Evolutionary conservation across 92 coral and sea anemone species (phyloP).

Genomic region (Blastomussa wellsi): DNA sequence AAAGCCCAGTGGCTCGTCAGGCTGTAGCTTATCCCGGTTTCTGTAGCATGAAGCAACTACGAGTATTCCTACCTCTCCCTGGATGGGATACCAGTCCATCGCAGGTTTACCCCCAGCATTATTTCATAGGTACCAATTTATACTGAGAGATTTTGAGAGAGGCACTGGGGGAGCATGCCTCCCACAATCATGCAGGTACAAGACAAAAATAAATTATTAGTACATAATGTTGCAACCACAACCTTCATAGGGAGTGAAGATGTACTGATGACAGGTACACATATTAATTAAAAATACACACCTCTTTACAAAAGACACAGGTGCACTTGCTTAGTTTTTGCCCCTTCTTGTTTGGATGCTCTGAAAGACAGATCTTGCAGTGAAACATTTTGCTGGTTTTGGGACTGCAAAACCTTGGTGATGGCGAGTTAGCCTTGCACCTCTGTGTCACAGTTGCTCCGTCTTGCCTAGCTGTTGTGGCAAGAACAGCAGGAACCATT

Average conservation of each 20-base stretch:
- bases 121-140: no score
- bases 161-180: no score
- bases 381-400: constrained; percentile 41
- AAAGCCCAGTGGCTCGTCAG: no score
- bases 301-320: constrained; percentile 83
- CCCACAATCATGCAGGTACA: no score
- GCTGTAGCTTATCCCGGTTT: no score
- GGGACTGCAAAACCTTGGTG: constrained; percentile 14
- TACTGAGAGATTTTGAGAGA: no score
- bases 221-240: neutral
- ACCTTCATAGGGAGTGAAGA: neutral
- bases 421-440: constrained; percentile 16
- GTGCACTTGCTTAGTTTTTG: constrained; percentile 58
- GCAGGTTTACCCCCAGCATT: no score
- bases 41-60: no score
- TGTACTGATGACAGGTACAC: neutral
- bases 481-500: constrained; percentile 31
- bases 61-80: no score
- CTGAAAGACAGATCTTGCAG: constrained; percentile 78
- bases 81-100: no score
- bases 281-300: constrained; percentile 23
- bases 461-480: constrained; percentile 25
- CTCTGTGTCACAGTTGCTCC: neutral
- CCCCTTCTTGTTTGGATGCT: constrained; percentile 66
- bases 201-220: no score